Base-by-base conservation (phyloP, 2,888 invertebrate genomes). In the Synanthedon myopaeformis region DNA sequence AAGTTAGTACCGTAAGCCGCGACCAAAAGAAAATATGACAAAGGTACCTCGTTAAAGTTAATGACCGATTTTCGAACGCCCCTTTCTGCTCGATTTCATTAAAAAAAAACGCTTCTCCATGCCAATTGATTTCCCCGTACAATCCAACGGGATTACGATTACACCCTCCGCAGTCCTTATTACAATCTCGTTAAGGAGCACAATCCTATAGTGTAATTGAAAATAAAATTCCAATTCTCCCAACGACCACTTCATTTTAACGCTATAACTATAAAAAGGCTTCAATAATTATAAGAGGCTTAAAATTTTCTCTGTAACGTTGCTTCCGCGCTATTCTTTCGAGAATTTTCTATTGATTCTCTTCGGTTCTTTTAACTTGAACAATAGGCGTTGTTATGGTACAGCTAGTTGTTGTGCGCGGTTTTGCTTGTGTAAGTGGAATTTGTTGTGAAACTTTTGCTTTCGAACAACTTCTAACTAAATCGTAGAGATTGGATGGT, bases 21-120 rank as follows among this genome's bases (percentile, higher is more conserved):
- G 71, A 72, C 75, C 73, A 74, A 82, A 82, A 80, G 80, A 76
- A 76, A 82, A 82, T 81, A 83, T 84, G 82, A 84, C 80, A 82
- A 82, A 80, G 80, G 75, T 77, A 65, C 63, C 76, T 82, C 83
- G 76, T 82, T 84, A 82, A 76, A 74, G 66, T 69, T 77, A 84
- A 84, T 79, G 79, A 79, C 62, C 76, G 77, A 76, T 74, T 76
- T 74, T 72, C 72, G 70, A 74, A 67, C 69, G 68, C 69, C 62
- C 70, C 74, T 77, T 82, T 80, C 45, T 81, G 74, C 71, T 75
- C 71, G 74, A 81, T 84, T 84, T 82, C 74, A 80, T 84, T n/a
- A n/a, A 80, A 82, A 82, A 84, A 82, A 83, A 80, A 63, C 65
- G 71, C 71, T 71, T 74, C 80, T 74, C 67, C 74, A 67, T 66